Percentiles rank a stretch among this genome's conserved stretches.
Evolutionary conservation across 1,140 invertebrate genomes (phyloP).

Genomic region (Ceratina japonica): DNA sequence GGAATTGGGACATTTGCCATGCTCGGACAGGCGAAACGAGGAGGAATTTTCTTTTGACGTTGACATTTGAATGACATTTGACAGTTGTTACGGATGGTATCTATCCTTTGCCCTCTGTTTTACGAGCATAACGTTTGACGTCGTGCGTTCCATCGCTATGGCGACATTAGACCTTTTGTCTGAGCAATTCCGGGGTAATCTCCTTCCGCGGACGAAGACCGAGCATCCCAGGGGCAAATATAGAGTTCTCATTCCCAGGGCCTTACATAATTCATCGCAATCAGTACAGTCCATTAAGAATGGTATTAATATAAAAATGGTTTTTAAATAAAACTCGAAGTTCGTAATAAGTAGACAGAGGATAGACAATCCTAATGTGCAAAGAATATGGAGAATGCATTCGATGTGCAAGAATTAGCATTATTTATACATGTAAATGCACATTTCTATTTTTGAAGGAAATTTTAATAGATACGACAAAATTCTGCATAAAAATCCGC

Average conservation of each 20-base stretch:
- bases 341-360: too few species aligned
- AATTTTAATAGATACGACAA: too few species aligned
- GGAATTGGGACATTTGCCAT: too few species aligned
- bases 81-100: not conserved
- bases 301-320: too few species aligned
- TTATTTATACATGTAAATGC: too few species aligned
- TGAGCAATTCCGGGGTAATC: not conserved
- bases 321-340: too few species aligned
- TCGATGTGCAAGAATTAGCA: too few species aligned
- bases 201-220: not conserved
- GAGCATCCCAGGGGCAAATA: not conserved
- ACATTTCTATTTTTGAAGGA: too few species aligned
- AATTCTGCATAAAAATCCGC: too few species aligned
- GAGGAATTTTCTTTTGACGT: slow-evolving; percentile 8
- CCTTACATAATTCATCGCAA: not conserved
- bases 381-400: too few species aligned
- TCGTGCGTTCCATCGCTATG: not conserved
- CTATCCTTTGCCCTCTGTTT: not conserved
- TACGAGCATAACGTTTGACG: slow-evolving; percentile 5
- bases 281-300: too few species aligned
- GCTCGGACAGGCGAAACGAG: not conserved
- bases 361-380: too few species aligned
- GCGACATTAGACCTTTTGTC: slow-evolving; percentile 26
- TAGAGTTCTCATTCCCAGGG: not conserved
- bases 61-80: slow-evolving; percentile 47